Evolutionary conservation across 1,140 invertebrate genomes (phyloP).

Genomic region (Drosophila nasuta): DNA sequence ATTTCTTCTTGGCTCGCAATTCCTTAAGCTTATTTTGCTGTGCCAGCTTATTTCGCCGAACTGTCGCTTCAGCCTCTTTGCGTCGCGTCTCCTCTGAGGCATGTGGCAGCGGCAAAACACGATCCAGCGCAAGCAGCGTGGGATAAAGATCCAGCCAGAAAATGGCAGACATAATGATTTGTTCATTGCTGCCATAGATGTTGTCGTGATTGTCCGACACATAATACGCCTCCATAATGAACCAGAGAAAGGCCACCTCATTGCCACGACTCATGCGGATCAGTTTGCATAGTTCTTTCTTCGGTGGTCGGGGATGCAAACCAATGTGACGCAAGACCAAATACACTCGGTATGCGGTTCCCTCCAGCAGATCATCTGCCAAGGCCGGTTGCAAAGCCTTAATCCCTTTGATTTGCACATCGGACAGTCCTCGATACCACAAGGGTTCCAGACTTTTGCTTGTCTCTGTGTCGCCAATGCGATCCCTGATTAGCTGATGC

Average conservation of each 20-base stretch:
- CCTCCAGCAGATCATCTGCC: conserved; percentile 51
- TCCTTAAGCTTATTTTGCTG: background rate
- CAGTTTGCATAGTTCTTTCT: conserved; percentile 7
- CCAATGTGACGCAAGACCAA: conserved; percentile 42
- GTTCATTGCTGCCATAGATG: conserved; percentile 61
- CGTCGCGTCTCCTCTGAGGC: conserved; percentile 4
- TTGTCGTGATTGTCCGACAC: conserved; percentile 24
- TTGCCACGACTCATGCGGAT: conserved; percentile 57
- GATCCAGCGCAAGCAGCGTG: conserved; percentile 65
- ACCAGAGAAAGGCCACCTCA: conserved; percentile 76
- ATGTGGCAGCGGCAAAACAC: conserved; percentile 58
- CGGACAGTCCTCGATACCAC: conserved; percentile 66
- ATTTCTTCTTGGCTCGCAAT: background rate
- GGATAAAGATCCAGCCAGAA: conserved; percentile 68
- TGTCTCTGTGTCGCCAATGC: background rate
- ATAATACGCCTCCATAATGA: conserved; percentile 71
- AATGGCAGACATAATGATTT: conserved; percentile 68
- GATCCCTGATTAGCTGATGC: background rate
- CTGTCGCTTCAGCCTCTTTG: conserved; percentile 4
- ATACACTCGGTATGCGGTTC: conserved; percentile 11
- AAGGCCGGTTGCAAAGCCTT: conserved; percentile 12
- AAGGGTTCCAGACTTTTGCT: background rate
- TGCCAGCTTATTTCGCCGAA: background rate
- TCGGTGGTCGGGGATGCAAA: conserved; percentile 26
- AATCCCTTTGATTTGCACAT: conserved; percentile 43